Conservation (phyloP, 2,888 invertebrate species). For the Drosophila greeni region DNA sequence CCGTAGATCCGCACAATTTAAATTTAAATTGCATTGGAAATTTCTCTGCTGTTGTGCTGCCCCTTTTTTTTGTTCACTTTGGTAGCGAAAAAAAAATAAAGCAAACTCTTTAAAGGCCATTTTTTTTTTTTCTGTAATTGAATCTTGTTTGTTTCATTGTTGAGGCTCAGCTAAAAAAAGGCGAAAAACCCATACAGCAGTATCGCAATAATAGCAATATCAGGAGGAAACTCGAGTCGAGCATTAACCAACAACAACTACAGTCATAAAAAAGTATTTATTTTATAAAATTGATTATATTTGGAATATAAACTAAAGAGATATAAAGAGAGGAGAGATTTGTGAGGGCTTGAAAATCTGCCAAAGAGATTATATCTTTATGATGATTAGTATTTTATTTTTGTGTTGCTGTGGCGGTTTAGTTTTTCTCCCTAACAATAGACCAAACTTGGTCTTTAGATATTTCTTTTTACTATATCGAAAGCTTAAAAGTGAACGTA, state of each 20-base stretch:
- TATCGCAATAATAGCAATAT: slow-evolving; percentile 14
- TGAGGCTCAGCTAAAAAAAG: slow-evolving; percentile 4
- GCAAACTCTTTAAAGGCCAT: slow-evolving; percentile 32
- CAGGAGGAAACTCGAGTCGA: slow-evolving; percentile 12
- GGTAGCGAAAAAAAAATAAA: slow-evolving; percentile 8
- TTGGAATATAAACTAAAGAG: too few species aligned
- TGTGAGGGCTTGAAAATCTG: too few species aligned
- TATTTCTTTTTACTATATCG: background rate
- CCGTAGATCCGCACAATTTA: slow-evolving; percentile 75
- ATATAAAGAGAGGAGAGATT: too few species aligned
- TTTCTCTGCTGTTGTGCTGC: slow-evolving; percentile 37
- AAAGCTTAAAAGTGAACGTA: background rate
- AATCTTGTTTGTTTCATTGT: slow-evolving; percentile 36
- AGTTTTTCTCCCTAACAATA: background rate
- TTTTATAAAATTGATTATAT: too few species aligned
- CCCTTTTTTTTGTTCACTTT: slow-evolving; percentile 35
- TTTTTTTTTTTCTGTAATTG: slow-evolving; percentile 35
- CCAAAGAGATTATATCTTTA: too few species aligned
- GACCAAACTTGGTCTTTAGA: background rate
- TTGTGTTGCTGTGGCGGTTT: too few species aligned
- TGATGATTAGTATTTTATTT: too few species aligned
- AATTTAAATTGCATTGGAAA: slow-evolving; percentile 69
- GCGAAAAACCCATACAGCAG: background rate
- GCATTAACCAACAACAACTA: slow-evolving; percentile 12
- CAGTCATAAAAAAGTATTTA: too few species aligned